These are phyloP conservation scores for Apocheima hispidaria DNA, from an alignment of 2,888 invertebrate genomes.

Conservation along the genomic window DNA sequence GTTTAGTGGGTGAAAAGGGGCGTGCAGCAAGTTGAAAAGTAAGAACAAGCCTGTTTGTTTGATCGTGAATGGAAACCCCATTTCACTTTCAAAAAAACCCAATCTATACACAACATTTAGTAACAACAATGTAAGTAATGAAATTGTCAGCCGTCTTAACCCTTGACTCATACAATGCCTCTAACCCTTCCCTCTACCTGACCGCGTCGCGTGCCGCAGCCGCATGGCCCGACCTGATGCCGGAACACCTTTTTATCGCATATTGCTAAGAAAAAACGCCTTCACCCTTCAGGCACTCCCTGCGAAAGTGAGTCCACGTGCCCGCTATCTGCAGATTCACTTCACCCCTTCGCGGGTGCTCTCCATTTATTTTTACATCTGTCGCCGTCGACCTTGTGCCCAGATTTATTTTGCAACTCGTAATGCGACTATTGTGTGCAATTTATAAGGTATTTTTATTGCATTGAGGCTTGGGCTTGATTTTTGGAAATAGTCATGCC, in stretches of 20 bases:
- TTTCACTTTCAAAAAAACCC: constrained; percentile 23
- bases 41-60: background rate
- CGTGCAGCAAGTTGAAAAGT: background rate
- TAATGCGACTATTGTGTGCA: constrained; percentile 11
- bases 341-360: constrained; percentile 17
- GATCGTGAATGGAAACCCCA: background rate
- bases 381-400: constrained; percentile 17
- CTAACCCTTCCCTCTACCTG: constrained; percentile 19
- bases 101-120: background rate
- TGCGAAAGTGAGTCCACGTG: constrained; percentile 30
- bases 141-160: constrained; percentile 19
- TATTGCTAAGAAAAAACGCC: constrained; percentile 19
- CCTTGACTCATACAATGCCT: constrained; percentile 7
- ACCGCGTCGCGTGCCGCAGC: constrained; percentile 14
- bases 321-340: constrained; percentile 10
- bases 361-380: constrained; percentile 34
- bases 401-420: constrained; percentile 25
- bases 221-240: constrained; percentile 18
- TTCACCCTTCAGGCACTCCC: constrained; percentile 35
- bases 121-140: constrained; percentile 4
- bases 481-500: no score
- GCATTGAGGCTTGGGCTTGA: background rate
- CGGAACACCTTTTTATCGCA: constrained; percentile 15
- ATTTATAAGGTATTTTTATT: background rate
- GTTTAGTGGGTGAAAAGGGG: background rate